phyloP scores from a whole-genome alignment of 1,140 invertebrate genomes.

The Caerostris extrusa region DNA sequence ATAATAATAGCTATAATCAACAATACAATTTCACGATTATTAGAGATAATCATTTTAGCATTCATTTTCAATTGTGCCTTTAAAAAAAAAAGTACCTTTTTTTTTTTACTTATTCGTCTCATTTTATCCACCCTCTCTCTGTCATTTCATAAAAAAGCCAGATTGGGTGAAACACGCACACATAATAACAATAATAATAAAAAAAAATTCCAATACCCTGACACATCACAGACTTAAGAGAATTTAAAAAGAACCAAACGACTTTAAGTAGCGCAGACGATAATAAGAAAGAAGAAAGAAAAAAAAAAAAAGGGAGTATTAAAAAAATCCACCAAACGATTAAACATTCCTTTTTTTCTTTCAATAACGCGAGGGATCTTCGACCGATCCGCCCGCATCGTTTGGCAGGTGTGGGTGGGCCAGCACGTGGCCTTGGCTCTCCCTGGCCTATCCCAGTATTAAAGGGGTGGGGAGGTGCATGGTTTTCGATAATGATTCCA shows the following conservation, averaged over 20 bases:
- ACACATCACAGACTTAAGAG: constrained; percentile 3
- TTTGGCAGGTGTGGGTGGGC: constrained; percentile 75
- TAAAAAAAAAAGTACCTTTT: not conserved
- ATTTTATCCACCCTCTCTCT: not conserved
- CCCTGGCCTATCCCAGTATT: constrained; percentile 69
- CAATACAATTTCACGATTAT: no score
- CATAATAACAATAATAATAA: no score
- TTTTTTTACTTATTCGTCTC: not conserved
- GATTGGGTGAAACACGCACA: not conserved
- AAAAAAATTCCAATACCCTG: not conserved
- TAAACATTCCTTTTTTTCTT: constrained; percentile 52
- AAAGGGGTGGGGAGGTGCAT: constrained; percentile 73
- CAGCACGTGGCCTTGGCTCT: constrained; percentile 73
- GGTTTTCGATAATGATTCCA: constrained; percentile 69
- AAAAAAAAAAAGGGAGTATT: not conserved
- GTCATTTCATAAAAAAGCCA: not conserved
- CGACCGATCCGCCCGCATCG: constrained; percentile 68
- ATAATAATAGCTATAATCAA: no score
- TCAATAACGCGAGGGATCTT: constrained; percentile 64
- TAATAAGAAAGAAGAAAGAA: not conserved
- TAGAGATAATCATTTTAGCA: not conserved
- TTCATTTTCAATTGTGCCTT: constrained; percentile 4
- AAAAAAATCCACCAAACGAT: not conserved
- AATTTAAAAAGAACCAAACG: not conserved
- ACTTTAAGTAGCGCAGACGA: constrained; percentile 20